Evolutionary conservation across 2,797 vertebrate genomes (phyloP).

Genomic region (Acrocephalus scirpaceus): DNA sequence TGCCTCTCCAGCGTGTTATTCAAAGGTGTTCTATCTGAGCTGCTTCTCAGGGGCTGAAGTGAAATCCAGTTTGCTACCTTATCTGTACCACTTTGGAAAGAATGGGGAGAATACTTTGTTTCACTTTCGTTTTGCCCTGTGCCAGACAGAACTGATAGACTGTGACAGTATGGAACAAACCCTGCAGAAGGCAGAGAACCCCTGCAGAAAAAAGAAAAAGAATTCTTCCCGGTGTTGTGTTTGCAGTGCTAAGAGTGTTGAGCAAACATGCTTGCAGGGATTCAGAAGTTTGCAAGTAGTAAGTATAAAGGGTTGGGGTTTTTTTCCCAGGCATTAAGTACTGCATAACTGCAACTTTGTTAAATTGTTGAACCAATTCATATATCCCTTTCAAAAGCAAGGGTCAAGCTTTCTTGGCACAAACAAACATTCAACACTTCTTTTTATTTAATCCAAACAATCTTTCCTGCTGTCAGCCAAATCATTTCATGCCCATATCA

Average conservation of each 20-base stretch:
- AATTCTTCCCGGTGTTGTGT: not conserved
- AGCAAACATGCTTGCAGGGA: not conserved
- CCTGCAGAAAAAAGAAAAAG: not conserved
- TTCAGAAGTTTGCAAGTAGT: not conserved
- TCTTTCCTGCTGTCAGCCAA: conserved; percentile 30
- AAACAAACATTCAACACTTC: not conserved
- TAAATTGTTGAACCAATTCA: conserved; percentile 33
- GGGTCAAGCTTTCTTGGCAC: conserved; percentile 13
- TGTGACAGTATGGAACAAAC: not conserved
- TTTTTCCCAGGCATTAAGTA: not conserved
- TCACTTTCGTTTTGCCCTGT: not conserved
- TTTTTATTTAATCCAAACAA: conserved; percentile 12
- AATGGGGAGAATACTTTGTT: not conserved
- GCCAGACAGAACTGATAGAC: not conserved
- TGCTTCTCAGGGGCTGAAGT: not conserved
- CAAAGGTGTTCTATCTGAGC: not conserved
- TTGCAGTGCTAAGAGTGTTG: not conserved
- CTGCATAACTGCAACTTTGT: conserved; percentile 38
- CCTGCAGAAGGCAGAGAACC: not conserved
- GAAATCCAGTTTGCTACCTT: not conserved
- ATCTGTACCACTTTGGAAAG: not conserved
- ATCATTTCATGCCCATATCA: not conserved
- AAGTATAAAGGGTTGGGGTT: not conserved
- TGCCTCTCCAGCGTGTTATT: not conserved
- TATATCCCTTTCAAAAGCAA: conserved; percentile 27